Evolutionary conservation across 2,888 invertebrate species (phyloP).

Genomic region (Pemphredon lugubris): DNA sequence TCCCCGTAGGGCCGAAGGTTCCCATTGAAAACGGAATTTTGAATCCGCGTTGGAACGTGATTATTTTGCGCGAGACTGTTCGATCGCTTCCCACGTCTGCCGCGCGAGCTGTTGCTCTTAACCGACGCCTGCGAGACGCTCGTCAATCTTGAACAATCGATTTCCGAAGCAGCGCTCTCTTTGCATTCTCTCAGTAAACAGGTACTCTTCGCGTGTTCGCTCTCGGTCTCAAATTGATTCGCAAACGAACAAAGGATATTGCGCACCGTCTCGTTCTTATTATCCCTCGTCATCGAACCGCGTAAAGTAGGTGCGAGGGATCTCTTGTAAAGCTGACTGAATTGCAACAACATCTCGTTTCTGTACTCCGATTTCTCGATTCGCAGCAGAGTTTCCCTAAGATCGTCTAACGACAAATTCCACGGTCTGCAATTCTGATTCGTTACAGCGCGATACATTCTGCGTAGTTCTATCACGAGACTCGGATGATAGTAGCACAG

Average conservation of each 20-base stretch:
- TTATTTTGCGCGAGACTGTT: background rate
- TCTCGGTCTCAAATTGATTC: conserved; percentile 67
- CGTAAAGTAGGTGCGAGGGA: conserved; percentile 45
- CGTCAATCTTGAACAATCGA: background rate
- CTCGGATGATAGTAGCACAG: conserved; percentile 57
- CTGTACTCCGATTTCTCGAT: conserved; percentile 44
- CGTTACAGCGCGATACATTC: conserved; percentile 45
- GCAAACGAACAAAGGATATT: conserved; percentile 62
- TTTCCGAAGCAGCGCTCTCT: background rate
- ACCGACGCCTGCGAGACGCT: conserved; percentile 2
- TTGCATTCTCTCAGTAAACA: conserved; percentile 17
- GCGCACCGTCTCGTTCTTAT: conserved; percentile 57
- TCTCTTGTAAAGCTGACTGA: conserved; percentile 50
- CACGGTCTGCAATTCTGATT: conserved; percentile 41
- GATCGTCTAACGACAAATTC: conserved; percentile 65
- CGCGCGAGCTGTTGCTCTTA: background rate
- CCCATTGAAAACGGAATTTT: background rate
- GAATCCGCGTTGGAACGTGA: background rate
- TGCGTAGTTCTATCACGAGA: conserved; percentile 54
- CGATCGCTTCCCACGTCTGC: background rate
- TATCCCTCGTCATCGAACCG: no score
- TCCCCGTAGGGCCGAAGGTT: conserved; percentile 58
- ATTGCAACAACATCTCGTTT: conserved; percentile 39
- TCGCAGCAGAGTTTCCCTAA: conserved; percentile 58
- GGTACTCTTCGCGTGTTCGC: conserved; percentile 36